Conservation (phyloP, 2,888 invertebrate genomes). For the Hirtodrosophila histrioides region DNA sequence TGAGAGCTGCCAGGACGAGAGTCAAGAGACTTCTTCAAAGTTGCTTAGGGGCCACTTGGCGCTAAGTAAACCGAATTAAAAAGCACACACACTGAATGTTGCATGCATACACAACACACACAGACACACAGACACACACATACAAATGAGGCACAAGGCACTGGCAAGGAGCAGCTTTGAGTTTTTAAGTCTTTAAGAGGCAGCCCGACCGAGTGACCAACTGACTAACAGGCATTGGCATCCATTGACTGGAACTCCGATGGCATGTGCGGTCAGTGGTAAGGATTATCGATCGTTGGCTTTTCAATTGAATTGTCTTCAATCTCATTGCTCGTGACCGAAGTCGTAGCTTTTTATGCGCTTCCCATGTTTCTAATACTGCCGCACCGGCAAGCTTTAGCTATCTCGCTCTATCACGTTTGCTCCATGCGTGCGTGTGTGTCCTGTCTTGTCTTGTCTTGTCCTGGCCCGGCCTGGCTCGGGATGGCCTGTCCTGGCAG, state of each 20-base stretch:
- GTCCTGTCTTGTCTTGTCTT: slow-evolving; percentile 26
- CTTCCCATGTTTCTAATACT: slow-evolving; percentile 20
- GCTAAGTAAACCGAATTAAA: slow-evolving; percentile 70
- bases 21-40: slow-evolving; percentile 20
- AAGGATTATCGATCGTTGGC: slow-evolving; percentile 72
- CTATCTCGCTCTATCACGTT: background rate
- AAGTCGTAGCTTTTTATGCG: slow-evolving; percentile 60
- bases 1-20: background rate
- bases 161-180: slow-evolving; percentile 27
- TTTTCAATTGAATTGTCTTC: slow-evolving; percentile 79
- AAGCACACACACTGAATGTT: slow-evolving; percentile 48
- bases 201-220: slow-evolving; percentile 34
- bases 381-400: slow-evolving; percentile 28
- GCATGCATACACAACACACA: slow-evolving; percentile 13
- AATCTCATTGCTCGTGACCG: slow-evolving; percentile 67
- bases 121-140: slow-evolving; percentile 25
- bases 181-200: slow-evolving; percentile 48
- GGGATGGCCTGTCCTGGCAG: slow-evolving; percentile 33
- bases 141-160: slow-evolving; percentile 24
- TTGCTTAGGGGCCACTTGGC: slow-evolving; percentile 59
- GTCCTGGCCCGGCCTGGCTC: background rate
- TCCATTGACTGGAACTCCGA: slow-evolving; percentile 10
- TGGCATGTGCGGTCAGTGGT: slow-evolving; percentile 68
- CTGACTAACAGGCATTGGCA: slow-evolving; percentile 34
- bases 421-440: slow-evolving; percentile 18